Conservation (phyloP, 2,797 vertebrate species). For the Pangasius djambal region DNA sequence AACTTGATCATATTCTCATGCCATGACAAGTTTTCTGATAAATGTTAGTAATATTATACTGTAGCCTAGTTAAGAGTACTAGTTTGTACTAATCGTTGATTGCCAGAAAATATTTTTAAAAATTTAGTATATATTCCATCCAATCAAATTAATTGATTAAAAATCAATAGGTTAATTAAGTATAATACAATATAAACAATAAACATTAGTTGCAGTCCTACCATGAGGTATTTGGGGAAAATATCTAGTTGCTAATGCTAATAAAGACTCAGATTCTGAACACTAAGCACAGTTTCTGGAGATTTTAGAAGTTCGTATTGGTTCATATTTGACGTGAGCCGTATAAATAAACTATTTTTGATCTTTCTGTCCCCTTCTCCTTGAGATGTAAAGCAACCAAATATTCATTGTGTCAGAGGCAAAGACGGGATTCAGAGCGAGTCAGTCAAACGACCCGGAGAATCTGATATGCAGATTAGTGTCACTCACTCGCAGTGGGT, state of each 20-base stretch:
- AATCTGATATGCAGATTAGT: constrained; percentile 48
- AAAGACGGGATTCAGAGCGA: constrained; percentile 28
- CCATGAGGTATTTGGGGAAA: neutral
- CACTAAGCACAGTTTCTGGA: neutral
- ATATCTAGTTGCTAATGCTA: neutral
- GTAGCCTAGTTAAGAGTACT: neutral
- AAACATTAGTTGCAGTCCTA: neutral
- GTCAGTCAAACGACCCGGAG: constrained; percentile 36
- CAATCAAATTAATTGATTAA: neutral
- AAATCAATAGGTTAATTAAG: neutral
- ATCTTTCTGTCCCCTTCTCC: constrained; percentile 14
- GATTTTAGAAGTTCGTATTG: neutral
- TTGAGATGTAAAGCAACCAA: constrained; percentile 42
- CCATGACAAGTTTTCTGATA: neutral
- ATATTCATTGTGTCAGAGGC: constrained; percentile 48
- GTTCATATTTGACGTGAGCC: neutral
- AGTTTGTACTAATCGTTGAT: neutral
- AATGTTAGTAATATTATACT: neutral
- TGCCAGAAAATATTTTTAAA: no score
- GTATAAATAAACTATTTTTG: constrained; percentile 19
- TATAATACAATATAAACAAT: neutral
- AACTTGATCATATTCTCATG: neutral
- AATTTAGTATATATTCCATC: no score
- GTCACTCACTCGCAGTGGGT: constrained; percentile 20
- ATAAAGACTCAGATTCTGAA: neutral